A percentile compares a stretch with the other conserved stretches of the same genome.
Conservation (phyloP, 2,797 vertebrate species). For the Rhabdomys pumilio region DNA sequence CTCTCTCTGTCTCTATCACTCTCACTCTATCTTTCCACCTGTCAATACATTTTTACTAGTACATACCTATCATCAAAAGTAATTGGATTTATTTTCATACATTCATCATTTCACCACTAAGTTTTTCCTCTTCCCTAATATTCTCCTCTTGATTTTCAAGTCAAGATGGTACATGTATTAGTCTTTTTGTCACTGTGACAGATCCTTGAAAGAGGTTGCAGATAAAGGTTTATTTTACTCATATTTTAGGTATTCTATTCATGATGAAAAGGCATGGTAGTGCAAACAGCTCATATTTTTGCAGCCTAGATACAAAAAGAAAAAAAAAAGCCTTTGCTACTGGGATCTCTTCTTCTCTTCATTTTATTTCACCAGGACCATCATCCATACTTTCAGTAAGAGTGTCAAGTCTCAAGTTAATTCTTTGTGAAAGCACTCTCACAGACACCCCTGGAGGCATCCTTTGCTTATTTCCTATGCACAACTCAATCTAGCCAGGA, state of each 20-base stretch:
- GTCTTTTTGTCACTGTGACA: not conserved
- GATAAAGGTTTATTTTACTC: not conserved
- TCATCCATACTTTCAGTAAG: not conserved
- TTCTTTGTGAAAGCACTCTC: not conserved
- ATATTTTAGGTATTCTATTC: not conserved
- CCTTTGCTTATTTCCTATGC: not conserved
- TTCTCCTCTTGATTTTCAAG: not conserved
- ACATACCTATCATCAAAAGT: not conserved
- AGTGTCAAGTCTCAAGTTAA: not conserved
- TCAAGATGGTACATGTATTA: not conserved
- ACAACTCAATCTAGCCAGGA: not conserved
- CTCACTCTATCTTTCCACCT: not conserved
- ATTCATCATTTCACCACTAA: not conserved
- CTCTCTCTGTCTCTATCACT: not conserved
- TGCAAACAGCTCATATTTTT: not conserved
- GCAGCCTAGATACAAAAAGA: not conserved
- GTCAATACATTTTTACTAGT: not conserved
- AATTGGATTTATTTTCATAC: not conserved
- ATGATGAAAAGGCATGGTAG: not conserved
- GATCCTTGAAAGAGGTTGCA: not conserved
- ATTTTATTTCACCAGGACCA: not conserved
- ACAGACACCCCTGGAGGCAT: not conserved
- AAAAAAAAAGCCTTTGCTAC: not conserved
- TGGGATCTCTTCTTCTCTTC: not conserved
- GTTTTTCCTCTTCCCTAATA: not conserved